These are phyloP conservation scores for Prosapia bicincta DNA, from an alignment of 2,888 invertebrate species.

Conservation along the genomic window DNA sequence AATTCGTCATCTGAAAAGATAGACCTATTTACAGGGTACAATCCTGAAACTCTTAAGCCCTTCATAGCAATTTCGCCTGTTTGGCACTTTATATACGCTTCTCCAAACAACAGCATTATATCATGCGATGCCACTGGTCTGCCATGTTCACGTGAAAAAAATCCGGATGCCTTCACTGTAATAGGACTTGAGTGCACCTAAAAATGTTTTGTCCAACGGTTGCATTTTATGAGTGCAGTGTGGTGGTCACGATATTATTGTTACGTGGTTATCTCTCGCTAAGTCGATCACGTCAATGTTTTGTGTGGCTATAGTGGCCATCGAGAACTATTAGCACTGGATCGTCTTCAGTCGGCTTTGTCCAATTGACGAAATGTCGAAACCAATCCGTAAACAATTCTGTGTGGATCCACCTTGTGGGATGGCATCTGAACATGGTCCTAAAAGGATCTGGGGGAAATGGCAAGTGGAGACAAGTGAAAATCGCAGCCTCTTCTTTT, in stretches of 20 bases:
- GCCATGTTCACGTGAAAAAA: too few relatives aligned
- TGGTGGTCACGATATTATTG: constrained; percentile 26
- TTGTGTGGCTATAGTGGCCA: too few relatives aligned
- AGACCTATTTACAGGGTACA: background rate
- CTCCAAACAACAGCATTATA: background rate
- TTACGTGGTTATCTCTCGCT: constrained; percentile 23
- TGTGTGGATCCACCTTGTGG: too few relatives aligned
- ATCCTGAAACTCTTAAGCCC: background rate
- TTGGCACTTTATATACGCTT: background rate
- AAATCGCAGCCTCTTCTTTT: too few relatives aligned
- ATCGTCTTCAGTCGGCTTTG: background rate
- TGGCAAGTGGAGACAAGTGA: too few relatives aligned
- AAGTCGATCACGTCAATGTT: constrained; percentile 25
- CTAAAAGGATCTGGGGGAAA: too few relatives aligned
- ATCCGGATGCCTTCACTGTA: too few relatives aligned
- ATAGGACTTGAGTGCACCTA: too few relatives aligned
- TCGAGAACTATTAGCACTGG: constrained; percentile 34
- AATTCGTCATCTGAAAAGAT: background rate
- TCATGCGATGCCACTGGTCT: background rate
- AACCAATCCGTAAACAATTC: too few relatives aligned
- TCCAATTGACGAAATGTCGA: too few relatives aligned
- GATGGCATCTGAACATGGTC: too few relatives aligned
- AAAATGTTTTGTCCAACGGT: too few relatives aligned
- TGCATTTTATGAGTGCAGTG: background rate
- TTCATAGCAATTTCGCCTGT: background rate